phyloP scores from a whole-genome alignment of 2,797 vertebrate genomes.

The Galago senegalensis region DNA sequence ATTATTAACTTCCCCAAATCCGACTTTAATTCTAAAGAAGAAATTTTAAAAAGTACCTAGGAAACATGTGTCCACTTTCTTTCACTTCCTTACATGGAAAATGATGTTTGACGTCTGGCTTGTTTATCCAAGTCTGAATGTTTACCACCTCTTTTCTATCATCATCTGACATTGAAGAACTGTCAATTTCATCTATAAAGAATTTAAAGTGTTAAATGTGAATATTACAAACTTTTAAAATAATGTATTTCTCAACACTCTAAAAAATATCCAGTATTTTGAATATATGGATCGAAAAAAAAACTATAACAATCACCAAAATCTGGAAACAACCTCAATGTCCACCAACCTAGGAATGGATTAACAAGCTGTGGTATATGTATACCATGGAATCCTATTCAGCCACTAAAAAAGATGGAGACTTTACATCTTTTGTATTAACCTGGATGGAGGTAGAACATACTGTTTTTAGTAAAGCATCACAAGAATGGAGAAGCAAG shows the following conservation, averaged over 20 bases:
- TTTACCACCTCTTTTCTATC: slow-evolving; percentile 99
- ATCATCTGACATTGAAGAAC: slow-evolving; percentile 98
- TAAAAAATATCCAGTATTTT: slow-evolving; percentile 37
- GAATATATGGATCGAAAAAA: neutral
- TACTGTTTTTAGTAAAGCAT: no score
- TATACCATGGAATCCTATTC: no score
- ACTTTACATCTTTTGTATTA: no score
- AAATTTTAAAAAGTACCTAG: slow-evolving; percentile 92
- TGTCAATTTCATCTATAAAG: slow-evolving; percentile 97
- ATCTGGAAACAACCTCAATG: no score
- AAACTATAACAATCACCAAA: neutral
- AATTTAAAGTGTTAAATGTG: slow-evolving; percentile 59
- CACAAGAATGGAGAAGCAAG: no score
- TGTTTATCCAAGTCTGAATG: slow-evolving; percentile 99
- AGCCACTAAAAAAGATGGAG: no score
- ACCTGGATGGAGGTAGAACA: no score
- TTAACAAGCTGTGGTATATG: no score
- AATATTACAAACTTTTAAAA: slow-evolving; percentile 32
- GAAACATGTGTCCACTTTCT: slow-evolving; percentile 99
- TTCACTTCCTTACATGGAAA: slow-evolving; percentile 98
- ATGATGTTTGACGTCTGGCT: slow-evolving; percentile 97
- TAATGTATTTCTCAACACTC: slow-evolving; percentile 42
- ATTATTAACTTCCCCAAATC: slow-evolving; percentile 48
- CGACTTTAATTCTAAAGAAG: slow-evolving; percentile 61
- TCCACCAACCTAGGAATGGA: no score